phyloP scores from a whole-genome alignment of 2,888 invertebrate genomes.

The Desoria tigrina region DNA sequence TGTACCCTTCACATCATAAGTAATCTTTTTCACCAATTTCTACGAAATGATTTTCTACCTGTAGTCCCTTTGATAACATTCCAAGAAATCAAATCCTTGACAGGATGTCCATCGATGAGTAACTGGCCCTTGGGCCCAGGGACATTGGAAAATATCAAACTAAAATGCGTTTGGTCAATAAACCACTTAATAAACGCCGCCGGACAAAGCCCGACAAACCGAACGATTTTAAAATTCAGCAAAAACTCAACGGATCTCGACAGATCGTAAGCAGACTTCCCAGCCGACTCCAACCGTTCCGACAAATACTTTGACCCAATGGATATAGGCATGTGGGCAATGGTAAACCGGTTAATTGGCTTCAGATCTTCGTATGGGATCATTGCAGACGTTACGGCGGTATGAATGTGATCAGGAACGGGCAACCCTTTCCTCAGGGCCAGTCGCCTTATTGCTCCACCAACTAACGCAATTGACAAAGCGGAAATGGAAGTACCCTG shows the following conservation, averaged over 20 bases:
- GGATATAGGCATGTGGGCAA: constrained; percentile 12
- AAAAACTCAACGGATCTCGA: constrained; percentile 11
- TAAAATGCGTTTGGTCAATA: constrained; percentile 6
- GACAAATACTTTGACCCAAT: not conserved
- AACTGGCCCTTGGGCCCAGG: constrained; percentile 12
- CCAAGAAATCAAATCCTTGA: constrained; percentile 18
- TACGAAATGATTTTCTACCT: no score
- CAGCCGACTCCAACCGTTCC: constrained; percentile 8
- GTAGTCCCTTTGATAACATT: constrained; percentile 16
- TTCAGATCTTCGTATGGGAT: constrained; percentile 14
- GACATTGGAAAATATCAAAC: constrained; percentile 11
- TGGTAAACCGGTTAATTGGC: constrained; percentile 9
- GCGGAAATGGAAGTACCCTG: constrained; percentile 8
- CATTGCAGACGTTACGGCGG: not conserved
- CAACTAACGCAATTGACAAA: constrained; percentile 1
- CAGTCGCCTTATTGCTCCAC: constrained; percentile 9
- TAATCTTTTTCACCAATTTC: no score
- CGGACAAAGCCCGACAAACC: constrained; percentile 12
- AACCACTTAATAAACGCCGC: not conserved
- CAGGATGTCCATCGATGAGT: constrained; percentile 4
- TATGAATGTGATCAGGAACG: constrained; percentile 7
- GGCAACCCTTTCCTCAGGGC: constrained; percentile 15
- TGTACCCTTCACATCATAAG: no score
- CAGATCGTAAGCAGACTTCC: not conserved
- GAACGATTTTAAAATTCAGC: constrained; percentile 7